These are phyloP conservation scores for Bursaphelenchus okinawaensis DNA, from an alignment of 2,888 invertebrate genomes.

Conservation along the genomic window DNA sequence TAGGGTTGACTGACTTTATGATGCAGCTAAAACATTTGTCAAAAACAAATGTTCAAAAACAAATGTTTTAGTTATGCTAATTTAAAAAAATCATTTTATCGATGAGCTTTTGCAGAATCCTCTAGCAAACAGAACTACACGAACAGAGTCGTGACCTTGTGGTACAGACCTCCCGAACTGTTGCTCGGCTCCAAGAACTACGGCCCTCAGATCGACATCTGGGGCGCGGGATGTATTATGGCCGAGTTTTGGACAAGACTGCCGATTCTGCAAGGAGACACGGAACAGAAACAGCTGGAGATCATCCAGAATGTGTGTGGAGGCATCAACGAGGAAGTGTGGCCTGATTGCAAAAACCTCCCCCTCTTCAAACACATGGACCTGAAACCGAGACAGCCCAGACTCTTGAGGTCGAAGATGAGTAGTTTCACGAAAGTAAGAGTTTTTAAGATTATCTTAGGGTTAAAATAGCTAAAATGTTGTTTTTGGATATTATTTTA, in stretches of 20 bases:
- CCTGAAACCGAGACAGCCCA: slow-evolving; percentile 7
- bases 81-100: not conserved
- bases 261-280: slow-evolving; percentile 72
- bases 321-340: slow-evolving; percentile 82
- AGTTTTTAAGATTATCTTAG: no score
- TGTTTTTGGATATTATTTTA: not conserved
- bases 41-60: no score
- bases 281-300: slow-evolving; percentile 89
- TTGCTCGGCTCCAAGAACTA: slow-evolving; percentile 70
- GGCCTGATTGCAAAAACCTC: slow-evolving; percentile 62
- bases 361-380: slow-evolving; percentile 29
- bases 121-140: slow-evolving; percentile 66
- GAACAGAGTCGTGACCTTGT: slow-evolving; percentile 92
- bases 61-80: no score
- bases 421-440: not conserved
- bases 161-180: slow-evolving; percentile 71
- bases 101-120: slow-evolving; percentile 4
- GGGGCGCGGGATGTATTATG: slow-evolving; percentile 94
- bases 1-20: no score
- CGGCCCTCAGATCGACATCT: slow-evolving; percentile 89
- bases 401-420: slow-evolving; percentile 1
- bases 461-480: no score
- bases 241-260: slow-evolving; percentile 95
- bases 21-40: no score
- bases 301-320: slow-evolving; percentile 93